Percentiles rank a stretch among this genome's conserved stretches.
Conservation (phyloP, 2,888 invertebrate species). For the Molanna angustata region DNA sequence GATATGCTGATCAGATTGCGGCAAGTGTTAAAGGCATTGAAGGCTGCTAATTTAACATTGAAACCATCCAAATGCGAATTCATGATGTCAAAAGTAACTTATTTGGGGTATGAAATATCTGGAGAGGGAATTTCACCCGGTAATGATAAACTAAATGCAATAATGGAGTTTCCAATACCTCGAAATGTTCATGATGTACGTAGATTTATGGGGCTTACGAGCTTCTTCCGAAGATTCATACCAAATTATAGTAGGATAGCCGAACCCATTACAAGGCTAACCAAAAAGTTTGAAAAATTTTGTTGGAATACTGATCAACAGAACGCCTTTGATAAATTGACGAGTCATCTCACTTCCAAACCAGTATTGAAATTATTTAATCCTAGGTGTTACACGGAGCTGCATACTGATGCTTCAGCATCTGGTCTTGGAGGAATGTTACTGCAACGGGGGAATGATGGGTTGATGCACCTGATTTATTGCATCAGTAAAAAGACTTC, state of each 20-base stretch:
- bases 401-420: constrained; percentile 3
- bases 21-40: background rate
- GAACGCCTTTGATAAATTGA: background rate
- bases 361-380: background rate
- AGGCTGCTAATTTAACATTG: background rate
- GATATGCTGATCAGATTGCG: background rate
- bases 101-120: constrained; percentile 2
- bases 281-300: background rate
- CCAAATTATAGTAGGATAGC: background rate
- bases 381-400: background rate
- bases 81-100: background rate
- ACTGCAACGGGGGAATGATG: background rate
- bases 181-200: background rate
- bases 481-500: constrained; percentile 5
- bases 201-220: background rate
- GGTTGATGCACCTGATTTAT: background rate
- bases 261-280: background rate
- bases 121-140: background rate
- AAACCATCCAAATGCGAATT: constrained; percentile 1
- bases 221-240: constrained; percentile 1
- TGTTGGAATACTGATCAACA: background rate
- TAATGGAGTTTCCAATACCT: background rate
- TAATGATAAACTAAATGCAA: background rate
- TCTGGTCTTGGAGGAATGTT: background rate
- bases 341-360: background rate